phyloP scores from a whole-genome alignment of 1,140 invertebrate species.

The Pseudomyrmex gracilis region DNA sequence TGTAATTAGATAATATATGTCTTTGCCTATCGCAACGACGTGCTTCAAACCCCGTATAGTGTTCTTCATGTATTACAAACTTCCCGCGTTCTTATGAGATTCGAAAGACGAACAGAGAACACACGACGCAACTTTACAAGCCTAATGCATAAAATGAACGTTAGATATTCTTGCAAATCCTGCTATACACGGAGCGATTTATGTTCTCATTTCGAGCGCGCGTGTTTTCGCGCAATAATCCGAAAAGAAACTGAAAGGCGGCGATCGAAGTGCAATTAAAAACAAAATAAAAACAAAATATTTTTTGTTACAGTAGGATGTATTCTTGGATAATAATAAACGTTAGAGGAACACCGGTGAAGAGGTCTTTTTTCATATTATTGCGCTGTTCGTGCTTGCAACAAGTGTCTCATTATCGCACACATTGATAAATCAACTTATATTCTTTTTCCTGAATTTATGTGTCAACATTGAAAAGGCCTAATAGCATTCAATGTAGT shows the following conservation, averaged over 20 bases:
- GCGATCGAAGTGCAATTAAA: conserved; percentile 70
- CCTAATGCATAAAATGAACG: neutral
- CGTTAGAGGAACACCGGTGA: conserved; percentile 9
- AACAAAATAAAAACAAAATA: conserved; percentile 36
- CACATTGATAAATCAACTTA: neutral
- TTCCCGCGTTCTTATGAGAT: neutral
- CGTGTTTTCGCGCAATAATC: conserved; percentile 35
- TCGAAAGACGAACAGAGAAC: too few species aligned
- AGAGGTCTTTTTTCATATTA: conserved; percentile 34
- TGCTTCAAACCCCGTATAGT: conserved; percentile 59
- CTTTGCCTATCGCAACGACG: conserved; percentile 25
- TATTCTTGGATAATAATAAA: conserved; percentile 54
- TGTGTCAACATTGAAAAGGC: conserved; percentile 3
- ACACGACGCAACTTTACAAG: neutral
- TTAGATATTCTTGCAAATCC: neutral
- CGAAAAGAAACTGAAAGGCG: conserved; percentile 12
- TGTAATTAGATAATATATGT: conserved; percentile 42
- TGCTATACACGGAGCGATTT: conserved; percentile 22
- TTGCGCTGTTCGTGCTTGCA: conserved; percentile 39
- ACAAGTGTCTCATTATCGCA: too few species aligned
- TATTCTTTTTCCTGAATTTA: neutral
- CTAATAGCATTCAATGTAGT: conserved; percentile 15
- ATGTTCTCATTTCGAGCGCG: neutral
- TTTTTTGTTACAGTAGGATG: conserved; percentile 67
- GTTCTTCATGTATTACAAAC: neutral